These are phyloP conservation scores for Zoanthus gigantus DNA, from an alignment of 92 coral and sea anemone species.

Conservation along the genomic window DNA sequence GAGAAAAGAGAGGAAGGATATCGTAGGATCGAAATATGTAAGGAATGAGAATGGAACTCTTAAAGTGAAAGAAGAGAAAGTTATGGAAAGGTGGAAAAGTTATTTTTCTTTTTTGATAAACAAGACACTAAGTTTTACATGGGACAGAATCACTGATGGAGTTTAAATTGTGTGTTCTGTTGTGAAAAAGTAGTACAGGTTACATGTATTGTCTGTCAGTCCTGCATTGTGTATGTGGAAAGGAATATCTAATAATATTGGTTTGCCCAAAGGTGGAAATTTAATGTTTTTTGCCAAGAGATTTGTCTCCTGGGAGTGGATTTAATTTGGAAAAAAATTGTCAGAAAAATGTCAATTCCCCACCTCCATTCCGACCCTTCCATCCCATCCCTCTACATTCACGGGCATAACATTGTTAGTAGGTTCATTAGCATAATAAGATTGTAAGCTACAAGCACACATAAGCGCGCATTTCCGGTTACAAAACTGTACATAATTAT, in stretches of 20 bases:
- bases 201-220: background rate
- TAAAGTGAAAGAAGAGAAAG: too few relatives aligned
- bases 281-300: background rate
- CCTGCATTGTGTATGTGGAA: background rate
- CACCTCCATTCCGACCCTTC: too few relatives aligned
- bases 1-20: too few relatives aligned
- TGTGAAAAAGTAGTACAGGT: slow-evolving; percentile 8
- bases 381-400: background rate
- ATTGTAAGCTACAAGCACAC: too few relatives aligned
- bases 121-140: background rate
- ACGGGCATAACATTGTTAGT: background rate
- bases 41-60: too few relatives aligned
- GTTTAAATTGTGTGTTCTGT: slow-evolving; percentile 20
- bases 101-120: too few relatives aligned
- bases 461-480: too few relatives aligned
- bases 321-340: background rate
- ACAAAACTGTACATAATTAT: too few relatives aligned
- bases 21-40: too few relatives aligned
- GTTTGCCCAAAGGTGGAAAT: too few relatives aligned
- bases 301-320: background rate
- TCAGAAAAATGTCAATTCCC: background rate
- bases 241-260: background rate
- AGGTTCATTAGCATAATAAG: too few relatives aligned
- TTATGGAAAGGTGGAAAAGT: too few relatives aligned
- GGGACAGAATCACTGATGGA: slow-evolving; percentile 14